Conservation (phyloP, 2,888 invertebrate species). For the Clusia tigrina region DNA sequence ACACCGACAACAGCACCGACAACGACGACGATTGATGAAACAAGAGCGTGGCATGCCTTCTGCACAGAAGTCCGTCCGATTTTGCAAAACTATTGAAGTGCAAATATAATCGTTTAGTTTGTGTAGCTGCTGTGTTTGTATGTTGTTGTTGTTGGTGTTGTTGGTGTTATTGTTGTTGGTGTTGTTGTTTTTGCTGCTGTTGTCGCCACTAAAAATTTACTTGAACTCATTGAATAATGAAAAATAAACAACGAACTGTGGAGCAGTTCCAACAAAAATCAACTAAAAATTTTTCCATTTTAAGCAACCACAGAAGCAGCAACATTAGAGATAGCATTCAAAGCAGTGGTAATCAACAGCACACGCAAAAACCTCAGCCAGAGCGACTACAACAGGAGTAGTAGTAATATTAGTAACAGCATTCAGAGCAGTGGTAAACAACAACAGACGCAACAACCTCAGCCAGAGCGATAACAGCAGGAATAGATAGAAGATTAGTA, state of each 20-base stretch:
- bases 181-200: constrained; percentile 5
- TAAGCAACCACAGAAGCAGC: too few species aligned
- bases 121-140: background rate
- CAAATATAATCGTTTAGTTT: constrained; percentile 2
- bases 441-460: too few species aligned
- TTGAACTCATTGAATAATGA: constrained; percentile 15
- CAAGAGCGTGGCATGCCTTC: background rate
- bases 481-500: too few species aligned
- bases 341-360: too few species aligned
- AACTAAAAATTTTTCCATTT: too few species aligned
- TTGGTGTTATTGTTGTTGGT: constrained; percentile 15
- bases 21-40: background rate
- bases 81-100: constrained; percentile 2
- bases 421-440: too few species aligned
- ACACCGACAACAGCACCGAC: background rate
- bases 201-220: constrained; percentile 2
- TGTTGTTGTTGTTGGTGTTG: constrained; percentile 3
- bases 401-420: too few species aligned
- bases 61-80: background rate
- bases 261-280: too few species aligned
- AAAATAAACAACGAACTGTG: background rate
- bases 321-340: too few species aligned
- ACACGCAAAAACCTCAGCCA: too few species aligned
- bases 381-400: too few species aligned
- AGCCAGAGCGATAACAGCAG: too few species aligned